These are phyloP conservation scores for Lycocerus yunnanus DNA, from an alignment of 2,888 invertebrate genomes.

Conservation along the genomic window DNA sequence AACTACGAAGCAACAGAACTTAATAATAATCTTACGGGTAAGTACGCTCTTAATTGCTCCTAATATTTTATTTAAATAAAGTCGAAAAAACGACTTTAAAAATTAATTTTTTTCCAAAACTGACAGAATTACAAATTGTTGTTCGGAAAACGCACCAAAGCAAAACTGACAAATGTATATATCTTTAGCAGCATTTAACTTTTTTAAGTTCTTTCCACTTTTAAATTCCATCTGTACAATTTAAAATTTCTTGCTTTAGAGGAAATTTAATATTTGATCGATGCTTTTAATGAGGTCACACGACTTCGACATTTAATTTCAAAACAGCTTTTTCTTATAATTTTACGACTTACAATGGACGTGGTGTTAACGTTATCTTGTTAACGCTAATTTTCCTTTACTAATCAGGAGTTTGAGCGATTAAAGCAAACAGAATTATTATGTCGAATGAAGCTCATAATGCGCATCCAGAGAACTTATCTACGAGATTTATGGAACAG, in stretches of 20 bases:
- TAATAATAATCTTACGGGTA: constrained; percentile 55
- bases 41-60: constrained; percentile 1
- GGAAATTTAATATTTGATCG: background rate
- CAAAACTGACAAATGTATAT: background rate
- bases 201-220: background rate
- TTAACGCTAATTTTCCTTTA: background rate
- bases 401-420: background rate
- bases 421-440: background rate
- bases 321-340: background rate
- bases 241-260: background rate
- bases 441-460: background rate
- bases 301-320: background rate
- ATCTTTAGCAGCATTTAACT: background rate
- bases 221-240: background rate
- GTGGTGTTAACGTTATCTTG: background rate
- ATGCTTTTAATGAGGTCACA: background rate
- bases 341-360: background rate
- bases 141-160: background rate
- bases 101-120: background rate
- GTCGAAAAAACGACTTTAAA: too few species aligned
- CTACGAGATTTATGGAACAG: background rate
- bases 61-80: background rate
- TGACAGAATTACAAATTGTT: background rate
- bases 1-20: constrained; percentile 50
- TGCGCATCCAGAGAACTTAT: background rate